Base-by-base conservation (phyloP, 2,797 vertebrate species). In the Parotocinclus haroldoi region DNA sequence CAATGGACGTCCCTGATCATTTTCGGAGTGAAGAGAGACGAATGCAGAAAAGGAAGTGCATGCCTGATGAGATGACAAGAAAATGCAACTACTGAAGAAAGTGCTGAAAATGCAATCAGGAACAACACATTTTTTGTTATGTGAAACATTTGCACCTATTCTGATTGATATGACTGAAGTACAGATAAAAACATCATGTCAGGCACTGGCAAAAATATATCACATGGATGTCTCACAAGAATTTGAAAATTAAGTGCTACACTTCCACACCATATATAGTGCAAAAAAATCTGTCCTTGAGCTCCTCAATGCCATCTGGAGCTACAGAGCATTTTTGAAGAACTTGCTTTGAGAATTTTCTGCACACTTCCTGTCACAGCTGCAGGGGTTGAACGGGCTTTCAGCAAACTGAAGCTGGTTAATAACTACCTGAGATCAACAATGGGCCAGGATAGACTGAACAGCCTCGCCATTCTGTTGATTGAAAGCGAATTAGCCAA, bases 61-160 rank as follows among this genome's bases (percentile, higher is more conserved):
- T 71, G 59, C 58, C 45, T 73, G 74, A 76, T 66, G 77, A 79
- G 54, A 65, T 14, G 46, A 60, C 52, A 71, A 44, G 56, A 71
- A 37, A 60, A 63, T 51, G 58, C 49, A 72, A 42, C 40, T 42
- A 55, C 38, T 61, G 17, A 63, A 53, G 65, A 58, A 7, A 50
- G 48, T 50, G 48, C 48, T n/a, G 9, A 50, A 50, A 50, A 50
- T 50, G 48, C 48, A 50, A n/a, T 50, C 48, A 50, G 48, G n/a
- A 50, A 50, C 48, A 50, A 13, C 48, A 50, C 16, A 50, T 50
- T 50, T 50, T 50, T 50, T 50, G 48, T 50, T 50, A 42, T 42
- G 40, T 42, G 40, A 42, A 10, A 50, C 48, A 50, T 50, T 14
- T 50, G 7, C 12, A 50, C 48, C 48, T 50, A 50, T 50, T 50